Evolutionary conservation across 2,113 vertebrate species (phyloP).

Genomic region (Irena cyanogastra): DNA sequence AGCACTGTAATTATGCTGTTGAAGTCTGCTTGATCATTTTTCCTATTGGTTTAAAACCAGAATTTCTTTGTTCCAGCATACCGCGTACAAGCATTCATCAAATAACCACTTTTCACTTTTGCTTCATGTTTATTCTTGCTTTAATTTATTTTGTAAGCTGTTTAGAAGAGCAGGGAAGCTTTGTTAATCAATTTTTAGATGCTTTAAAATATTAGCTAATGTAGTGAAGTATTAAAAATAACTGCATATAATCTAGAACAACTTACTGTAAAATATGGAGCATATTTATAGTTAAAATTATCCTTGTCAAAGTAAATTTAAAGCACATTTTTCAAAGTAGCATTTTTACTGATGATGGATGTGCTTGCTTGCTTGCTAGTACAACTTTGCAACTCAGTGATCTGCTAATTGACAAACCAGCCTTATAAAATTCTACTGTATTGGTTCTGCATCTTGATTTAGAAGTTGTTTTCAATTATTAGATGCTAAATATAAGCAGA

Average conservation of each 20-base stretch:
- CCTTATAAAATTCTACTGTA: neutral
- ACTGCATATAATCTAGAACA: neutral
- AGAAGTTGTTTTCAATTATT: neutral
- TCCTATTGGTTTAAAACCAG: conserved; percentile 11
- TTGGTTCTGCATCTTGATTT: neutral
- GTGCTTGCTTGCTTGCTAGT: neutral
- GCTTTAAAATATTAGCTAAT: neutral
- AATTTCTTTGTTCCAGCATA: conserved; percentile 22
- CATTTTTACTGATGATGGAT: neutral
- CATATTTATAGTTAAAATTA: neutral
- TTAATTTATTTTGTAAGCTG: neutral
- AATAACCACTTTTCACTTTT: neutral
- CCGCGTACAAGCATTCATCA: conserved; percentile 8
- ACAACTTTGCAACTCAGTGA: neutral
- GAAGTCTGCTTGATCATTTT: neutral
- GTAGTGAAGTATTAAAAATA: neutral
- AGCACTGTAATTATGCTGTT: neutral
- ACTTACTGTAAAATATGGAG: neutral
- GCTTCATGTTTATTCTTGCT: neutral
- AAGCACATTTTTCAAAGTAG: neutral
- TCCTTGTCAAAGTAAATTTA: neutral
- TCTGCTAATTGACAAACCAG: neutral
- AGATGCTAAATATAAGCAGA: neutral
- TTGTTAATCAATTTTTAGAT: neutral
- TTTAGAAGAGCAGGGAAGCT: neutral